A percentile compares a stretch with the other conserved stretches of the same genome.
phyloP scores from a whole-genome alignment of 2,797 vertebrate species.

The Danio jaintianensis region DNA sequence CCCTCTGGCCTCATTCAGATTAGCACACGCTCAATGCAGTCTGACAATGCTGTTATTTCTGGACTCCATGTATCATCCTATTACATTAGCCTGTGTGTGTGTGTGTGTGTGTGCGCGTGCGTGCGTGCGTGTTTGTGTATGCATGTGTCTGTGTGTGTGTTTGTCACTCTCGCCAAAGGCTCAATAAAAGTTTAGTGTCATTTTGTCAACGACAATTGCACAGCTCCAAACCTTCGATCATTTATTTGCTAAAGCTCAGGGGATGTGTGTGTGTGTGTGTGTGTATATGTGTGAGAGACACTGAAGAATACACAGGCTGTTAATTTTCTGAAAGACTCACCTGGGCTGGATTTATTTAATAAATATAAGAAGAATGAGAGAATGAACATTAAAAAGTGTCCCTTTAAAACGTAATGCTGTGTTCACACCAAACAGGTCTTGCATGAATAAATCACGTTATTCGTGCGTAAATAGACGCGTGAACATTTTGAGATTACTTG shows the following conservation, averaged over 20 bases:
- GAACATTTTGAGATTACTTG: too few relatives aligned
- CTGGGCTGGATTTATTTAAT: too few relatives aligned
- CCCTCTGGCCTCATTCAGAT: constrained; percentile 41
- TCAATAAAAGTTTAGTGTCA: constrained; percentile 1
- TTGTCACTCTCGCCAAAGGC: neutral
- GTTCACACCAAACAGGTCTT: too few relatives aligned
- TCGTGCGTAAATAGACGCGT: too few relatives aligned
- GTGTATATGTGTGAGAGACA: neutral
- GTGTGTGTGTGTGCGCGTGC: constrained; percentile 13
- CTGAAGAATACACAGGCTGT: too few relatives aligned
- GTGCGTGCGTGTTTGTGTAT: neutral
- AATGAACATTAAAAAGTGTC: too few relatives aligned
- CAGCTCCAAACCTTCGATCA: constrained; percentile 12
- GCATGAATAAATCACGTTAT: too few relatives aligned
- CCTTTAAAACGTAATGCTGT: too few relatives aligned
- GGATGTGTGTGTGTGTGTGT: neutral
- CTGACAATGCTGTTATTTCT: constrained; percentile 37
- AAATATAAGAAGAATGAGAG: too few relatives aligned
- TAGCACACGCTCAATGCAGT: constrained; percentile 38
- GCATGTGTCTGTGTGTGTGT: constrained; percentile 8
- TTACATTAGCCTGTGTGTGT: neutral
- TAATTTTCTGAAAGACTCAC: too few relatives aligned
- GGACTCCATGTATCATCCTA: constrained; percentile 29
- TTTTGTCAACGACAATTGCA: constrained; percentile 13
- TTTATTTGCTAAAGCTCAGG: constrained; percentile 12